Conservation (phyloP, 2,888 invertebrate species). For the Drosophila dives region DNA sequence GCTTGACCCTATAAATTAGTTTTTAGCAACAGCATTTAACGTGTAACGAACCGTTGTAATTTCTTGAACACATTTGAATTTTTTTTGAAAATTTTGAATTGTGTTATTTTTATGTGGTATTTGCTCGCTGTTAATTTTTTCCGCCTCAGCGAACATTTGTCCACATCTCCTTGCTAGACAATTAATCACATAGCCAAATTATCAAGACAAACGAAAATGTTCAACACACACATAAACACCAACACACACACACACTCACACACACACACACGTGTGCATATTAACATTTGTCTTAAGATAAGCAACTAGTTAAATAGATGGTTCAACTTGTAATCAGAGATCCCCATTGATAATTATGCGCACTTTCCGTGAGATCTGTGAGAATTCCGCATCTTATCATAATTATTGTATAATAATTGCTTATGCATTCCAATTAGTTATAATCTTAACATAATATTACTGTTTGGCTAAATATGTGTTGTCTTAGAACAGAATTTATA, state of each 20-base stretch:
- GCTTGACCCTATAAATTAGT: slow-evolving; percentile 63
- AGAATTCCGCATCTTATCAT: slow-evolving; percentile 4
- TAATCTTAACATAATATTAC: background rate
- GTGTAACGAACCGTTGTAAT: slow-evolving; percentile 56
- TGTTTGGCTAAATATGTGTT: background rate
- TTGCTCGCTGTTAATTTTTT: slow-evolving; percentile 63
- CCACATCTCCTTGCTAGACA: slow-evolving; percentile 30
- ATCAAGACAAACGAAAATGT: slow-evolving; percentile 35
- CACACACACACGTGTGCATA: slow-evolving; percentile 51
- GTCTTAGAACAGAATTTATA: background rate
- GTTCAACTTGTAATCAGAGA: slow-evolving; percentile 31
- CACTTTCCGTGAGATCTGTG: slow-evolving; percentile 22
- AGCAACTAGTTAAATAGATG: slow-evolving; percentile 39
- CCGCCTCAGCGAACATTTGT: slow-evolving; percentile 57
- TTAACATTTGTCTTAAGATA: slow-evolving; percentile 53
- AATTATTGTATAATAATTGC: slow-evolving; percentile 1
- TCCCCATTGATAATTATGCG: slow-evolving; percentile 33
- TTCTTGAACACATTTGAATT: slow-evolving; percentile 44
- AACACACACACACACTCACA: slow-evolving; percentile 5
- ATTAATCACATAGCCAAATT: slow-evolving; percentile 72
- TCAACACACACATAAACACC: slow-evolving; percentile 8
- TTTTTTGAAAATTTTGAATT: slow-evolving; percentile 17
- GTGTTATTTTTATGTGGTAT: background rate
- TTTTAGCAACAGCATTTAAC: slow-evolving; percentile 63
- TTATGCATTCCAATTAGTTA: background rate